These are phyloP conservation scores for Notodonta ziczac DNA, from an alignment of 2,888 invertebrate genomes.

Conservation along the genomic window DNA sequence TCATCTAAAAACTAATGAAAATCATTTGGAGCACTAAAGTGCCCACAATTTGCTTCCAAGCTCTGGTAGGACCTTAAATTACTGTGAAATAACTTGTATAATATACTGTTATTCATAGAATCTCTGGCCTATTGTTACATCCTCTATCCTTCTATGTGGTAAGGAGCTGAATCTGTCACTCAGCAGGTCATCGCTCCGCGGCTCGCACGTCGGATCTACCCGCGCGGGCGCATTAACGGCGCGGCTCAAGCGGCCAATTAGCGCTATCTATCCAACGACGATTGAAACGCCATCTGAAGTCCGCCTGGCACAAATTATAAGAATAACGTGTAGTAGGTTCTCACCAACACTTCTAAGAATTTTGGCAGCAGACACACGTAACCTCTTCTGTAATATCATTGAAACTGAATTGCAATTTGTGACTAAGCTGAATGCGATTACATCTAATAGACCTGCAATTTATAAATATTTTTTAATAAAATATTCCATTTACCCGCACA, in stretches of 20 bases:
- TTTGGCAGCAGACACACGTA: no score
- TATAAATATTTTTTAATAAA: no score
- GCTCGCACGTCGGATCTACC: constrained; percentile 50
- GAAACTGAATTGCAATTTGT: neutral
- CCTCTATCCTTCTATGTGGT: constrained; percentile 8
- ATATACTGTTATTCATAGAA: neutral
- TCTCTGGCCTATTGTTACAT: constrained; percentile 8
- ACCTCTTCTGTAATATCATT: no score
- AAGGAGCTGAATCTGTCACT: constrained; percentile 17
- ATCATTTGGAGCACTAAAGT: no score
- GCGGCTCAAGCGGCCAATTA: constrained; percentile 78
- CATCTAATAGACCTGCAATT: neutral
- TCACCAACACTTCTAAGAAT: no score
- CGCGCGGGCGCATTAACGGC: constrained; percentile 74
- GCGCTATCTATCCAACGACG: constrained; percentile 70
- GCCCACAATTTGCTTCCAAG: no score
- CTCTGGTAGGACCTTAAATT: no score
- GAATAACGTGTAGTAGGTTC: neutral
- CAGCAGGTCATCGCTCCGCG: constrained; percentile 44
- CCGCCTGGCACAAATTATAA: neutral
- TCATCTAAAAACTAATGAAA: no score
- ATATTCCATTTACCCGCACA: no score
- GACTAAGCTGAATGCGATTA: neutral
- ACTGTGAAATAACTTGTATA: no score
- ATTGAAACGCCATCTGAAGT: constrained; percentile 63